A percentile compares a stretch with the other conserved stretches of the same genome.
Conservation (phyloP, 2,113 vertebrate genomes). For the Cavia porcellus region DNA sequence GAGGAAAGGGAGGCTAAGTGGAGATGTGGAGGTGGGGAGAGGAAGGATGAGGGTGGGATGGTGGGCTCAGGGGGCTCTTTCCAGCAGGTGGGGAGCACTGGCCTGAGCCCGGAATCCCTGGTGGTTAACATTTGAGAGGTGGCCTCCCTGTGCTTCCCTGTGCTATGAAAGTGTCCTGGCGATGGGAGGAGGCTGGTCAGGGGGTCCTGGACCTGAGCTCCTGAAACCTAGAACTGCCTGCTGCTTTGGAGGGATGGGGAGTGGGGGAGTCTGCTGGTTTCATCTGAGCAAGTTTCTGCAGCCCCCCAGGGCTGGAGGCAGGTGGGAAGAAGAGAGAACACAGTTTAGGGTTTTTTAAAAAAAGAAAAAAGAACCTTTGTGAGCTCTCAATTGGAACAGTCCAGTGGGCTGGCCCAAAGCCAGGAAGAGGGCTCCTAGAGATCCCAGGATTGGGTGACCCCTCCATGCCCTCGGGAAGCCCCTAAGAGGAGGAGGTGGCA, state of each 20-base stretch:
- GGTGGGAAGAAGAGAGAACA: not conserved
- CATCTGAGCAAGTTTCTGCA: not conserved
- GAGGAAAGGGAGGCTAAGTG: not conserved
- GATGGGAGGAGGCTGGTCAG: not conserved
- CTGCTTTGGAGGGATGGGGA: not conserved
- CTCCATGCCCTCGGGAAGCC: not conserved
- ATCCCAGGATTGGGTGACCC: not conserved
- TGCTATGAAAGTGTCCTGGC: not conserved
- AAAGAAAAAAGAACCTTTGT: not conserved
- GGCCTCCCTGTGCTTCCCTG: not conserved
- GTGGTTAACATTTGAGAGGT: not conserved
- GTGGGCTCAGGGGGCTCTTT: not conserved
- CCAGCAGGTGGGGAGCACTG: not conserved
- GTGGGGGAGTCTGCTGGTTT: not conserved
- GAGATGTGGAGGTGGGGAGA: not conserved
- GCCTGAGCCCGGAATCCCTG: not conserved
- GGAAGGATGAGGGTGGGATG: not conserved
- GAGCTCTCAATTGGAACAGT: conserved; percentile 36
- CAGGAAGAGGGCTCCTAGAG: not conserved
- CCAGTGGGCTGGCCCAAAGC: not conserved
- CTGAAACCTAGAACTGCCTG: not conserved
- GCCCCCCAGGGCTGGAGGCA: not conserved
- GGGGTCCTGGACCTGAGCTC: not conserved
- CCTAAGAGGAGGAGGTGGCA: not conserved
- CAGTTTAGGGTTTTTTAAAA: not conserved